Base-by-base conservation (phyloP, 2,888 invertebrate genomes). In the Diarsia brunnea region DNA sequence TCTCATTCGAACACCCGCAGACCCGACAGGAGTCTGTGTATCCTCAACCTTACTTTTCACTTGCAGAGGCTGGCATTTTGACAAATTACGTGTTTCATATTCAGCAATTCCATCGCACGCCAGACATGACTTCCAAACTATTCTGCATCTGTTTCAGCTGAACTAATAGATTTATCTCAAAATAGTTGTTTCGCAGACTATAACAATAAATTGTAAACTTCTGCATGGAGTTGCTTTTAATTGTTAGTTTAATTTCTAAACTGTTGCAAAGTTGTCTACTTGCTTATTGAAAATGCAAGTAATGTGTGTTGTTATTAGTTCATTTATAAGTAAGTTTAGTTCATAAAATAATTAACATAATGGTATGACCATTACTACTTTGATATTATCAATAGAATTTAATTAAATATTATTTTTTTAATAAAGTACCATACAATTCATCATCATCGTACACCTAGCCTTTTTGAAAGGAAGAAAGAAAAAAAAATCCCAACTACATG, bases 21-120 rank as follows among this genome's bases (percentile, higher is more conserved):
- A n/a, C n/a, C n/a, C n/a, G n/a, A n/a, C n/a, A n/a, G n/a, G n/a
- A n/a, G n/a, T n/a, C n/a, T n/a, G n/a, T 74, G 49, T 64, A 24
- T 0, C n/a, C 16, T 5, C 31, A 8, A 21, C 43, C 12, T 43
- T 31, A 43, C 8, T 53, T 27, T 64, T 58, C 58, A 43, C 31
- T 71, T 82, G 78, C 51, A 71, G 12, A 11, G 38, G 8, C 19
- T 45, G 63, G 21, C 71, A 71, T 64, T 77, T 67, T 72, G 67
- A 77, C 55, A 72, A 67, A 82, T 72, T 43, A 72, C 72, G 12
- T 68, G 21, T 63, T 77, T 71, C 12, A 16, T 55, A 79, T 79
- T 76, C 76, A 69, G 65, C 19, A 49, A 16, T 14, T 49, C n/a
- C 12, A 43, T 21, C 14, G 21, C 38, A 24, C 24, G 38, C 43